Evolutionary conservation across 2,888 invertebrate genomes (phyloP).

Genomic region (Choristoneura rosaceana): DNA sequence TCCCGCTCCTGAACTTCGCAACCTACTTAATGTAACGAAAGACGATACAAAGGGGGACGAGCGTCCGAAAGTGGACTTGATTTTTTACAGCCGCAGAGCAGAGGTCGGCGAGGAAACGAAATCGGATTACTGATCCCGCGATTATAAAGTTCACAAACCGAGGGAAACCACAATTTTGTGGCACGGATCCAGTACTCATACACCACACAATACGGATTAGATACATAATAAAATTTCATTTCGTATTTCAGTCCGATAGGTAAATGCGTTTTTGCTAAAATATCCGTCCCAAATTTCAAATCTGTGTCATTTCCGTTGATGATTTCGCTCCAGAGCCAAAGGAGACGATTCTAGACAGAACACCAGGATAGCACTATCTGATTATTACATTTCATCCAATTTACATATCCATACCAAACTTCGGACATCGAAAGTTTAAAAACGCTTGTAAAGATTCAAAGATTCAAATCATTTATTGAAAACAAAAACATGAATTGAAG

Average conservation of each 20-base stretch:
- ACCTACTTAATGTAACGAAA: constrained; percentile 58
- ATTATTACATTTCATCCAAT: too few species aligned
- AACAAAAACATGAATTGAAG: too few species aligned
- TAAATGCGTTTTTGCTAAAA: too few species aligned
- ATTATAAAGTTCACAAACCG: constrained; percentile 73
- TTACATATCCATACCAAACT: too few species aligned
- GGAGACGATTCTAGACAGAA: too few species aligned
- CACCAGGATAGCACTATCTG: too few species aligned
- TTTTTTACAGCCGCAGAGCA: constrained; percentile 78
- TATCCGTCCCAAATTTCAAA: too few species aligned
- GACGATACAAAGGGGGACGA: constrained; percentile 63
- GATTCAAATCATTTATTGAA: too few species aligned
- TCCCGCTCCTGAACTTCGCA: constrained; percentile 45
- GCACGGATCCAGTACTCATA: constrained; percentile 47
- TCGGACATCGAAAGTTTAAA: too few species aligned
- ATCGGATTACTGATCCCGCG: constrained; percentile 75
- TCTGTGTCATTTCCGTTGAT: too few species aligned
- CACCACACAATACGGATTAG: constrained; percentile 20
- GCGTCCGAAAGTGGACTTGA: constrained; percentile 63
- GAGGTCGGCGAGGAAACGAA: constrained; percentile 76
- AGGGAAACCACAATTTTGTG: constrained; percentile 58
- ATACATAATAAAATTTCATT: constrained; percentile 1
- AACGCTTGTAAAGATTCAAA: too few species aligned
- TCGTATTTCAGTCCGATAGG: not conserved
- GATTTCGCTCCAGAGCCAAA: too few species aligned